Evolutionary conservation across 1,140 invertebrate genomes (phyloP).

Genomic region (honey bee (Apis mellifera)): DNA sequence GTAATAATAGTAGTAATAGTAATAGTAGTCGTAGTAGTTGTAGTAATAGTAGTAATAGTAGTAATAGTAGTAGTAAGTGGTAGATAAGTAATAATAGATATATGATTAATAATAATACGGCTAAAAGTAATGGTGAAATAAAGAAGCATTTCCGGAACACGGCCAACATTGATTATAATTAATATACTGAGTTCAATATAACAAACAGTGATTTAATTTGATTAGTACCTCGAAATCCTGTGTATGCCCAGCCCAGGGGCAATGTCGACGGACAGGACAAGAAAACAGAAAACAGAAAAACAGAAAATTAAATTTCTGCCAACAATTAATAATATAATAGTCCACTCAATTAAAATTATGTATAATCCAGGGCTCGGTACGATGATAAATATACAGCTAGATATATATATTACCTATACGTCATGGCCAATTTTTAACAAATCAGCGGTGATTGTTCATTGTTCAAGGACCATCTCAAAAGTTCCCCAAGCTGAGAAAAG

Average conservation of each 20-base stretch:
- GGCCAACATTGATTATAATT: conserved; percentile 78
- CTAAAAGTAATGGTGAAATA: conserved; percentile 68
- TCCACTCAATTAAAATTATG: conserved; percentile 48
- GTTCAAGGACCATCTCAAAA: conserved; percentile 98
- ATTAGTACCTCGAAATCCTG: conserved; percentile 82
- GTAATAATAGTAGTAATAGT: not conserved
- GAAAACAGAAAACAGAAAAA: conserved; percentile 80
- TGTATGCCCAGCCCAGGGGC: conserved; percentile 80
- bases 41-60: conserved; percentile 11
- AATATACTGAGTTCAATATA: conserved; percentile 76
- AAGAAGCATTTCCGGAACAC: conserved; percentile 78
- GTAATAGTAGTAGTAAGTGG: conserved; percentile 16
- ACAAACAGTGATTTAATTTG: conserved; percentile 74
- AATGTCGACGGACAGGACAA: conserved; percentile 80
- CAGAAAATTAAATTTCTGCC: conserved; percentile 72
- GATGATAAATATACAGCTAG: conserved; percentile 37
- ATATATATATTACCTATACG: conserved; percentile 62
- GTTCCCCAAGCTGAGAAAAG: conserved; percentile 88
- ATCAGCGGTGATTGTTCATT: conserved; percentile 69
- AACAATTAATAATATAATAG: conserved; percentile 41
- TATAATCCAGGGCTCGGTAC: not conserved
- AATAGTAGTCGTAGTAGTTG: not conserved
- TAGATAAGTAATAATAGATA: conserved; percentile 38
- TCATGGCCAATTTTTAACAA: conserved; percentile 52
- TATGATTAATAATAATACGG: conserved; percentile 60